A percentile compares a stretch with the other conserved stretches of the same genome.
Conservation (phyloP, 2,888 invertebrate species). For the Meganola albula region DNA sequence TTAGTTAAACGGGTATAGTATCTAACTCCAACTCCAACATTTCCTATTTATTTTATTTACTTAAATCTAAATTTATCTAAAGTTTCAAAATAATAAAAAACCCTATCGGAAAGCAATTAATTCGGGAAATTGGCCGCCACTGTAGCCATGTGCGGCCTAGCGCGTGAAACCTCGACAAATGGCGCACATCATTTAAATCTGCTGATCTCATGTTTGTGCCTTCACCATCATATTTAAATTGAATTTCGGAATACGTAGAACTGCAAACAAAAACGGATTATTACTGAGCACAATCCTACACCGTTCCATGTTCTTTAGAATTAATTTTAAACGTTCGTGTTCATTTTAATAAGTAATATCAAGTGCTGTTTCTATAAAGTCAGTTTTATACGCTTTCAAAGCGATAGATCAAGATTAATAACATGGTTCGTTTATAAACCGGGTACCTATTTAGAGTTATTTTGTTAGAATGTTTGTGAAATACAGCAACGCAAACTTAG, state of each 20-base stretch:
- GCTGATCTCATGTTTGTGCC: conserved; percentile 73
- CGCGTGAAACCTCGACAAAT: conserved; percentile 58
- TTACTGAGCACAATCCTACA: conserved; percentile 39
- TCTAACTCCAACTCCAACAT: too few relatives aligned
- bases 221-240: conserved; percentile 73
- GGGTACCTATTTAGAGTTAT: conserved; percentile 8
- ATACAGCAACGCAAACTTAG: conserved; percentile 8
- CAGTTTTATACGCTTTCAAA: conserved; percentile 5
- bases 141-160: conserved; percentile 34
- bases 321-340: conserved; percentile 33
- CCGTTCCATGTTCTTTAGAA: conserved; percentile 48
- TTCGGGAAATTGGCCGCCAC: conserved; percentile 52
- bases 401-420: conserved; percentile 6
- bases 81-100: conserved; percentile 50
- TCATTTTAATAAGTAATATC: conserved; percentile 33
- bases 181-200: conserved; percentile 68
- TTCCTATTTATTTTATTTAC: too few relatives aligned
- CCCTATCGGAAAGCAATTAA: conserved; percentile 70
- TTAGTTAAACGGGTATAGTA: too few relatives aligned
- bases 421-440: too few relatives aligned
- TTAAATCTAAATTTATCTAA: too few relatives aligned
- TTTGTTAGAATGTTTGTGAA: conserved; percentile 14
- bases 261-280: conserved; percentile 59
- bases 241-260: conserved; percentile 61
- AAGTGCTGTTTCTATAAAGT: too few relatives aligned